These are phyloP conservation scores for Corydoras maculifer DNA, from an alignment of 2,113 vertebrate species.

Conservation along the genomic window DNA sequence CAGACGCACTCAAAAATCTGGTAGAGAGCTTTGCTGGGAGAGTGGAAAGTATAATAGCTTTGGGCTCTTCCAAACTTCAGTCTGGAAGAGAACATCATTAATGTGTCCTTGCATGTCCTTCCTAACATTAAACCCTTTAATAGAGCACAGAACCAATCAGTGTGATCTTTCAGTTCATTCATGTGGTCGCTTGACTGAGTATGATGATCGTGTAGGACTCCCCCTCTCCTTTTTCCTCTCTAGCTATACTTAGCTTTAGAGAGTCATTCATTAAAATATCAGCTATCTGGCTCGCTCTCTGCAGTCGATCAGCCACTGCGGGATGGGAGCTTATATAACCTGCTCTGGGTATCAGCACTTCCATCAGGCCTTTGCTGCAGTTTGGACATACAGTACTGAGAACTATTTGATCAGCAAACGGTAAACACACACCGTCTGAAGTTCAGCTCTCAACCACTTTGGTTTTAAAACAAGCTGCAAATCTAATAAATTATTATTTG, in stretches of 20 bases:
- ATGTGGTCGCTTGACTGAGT: not conserved
- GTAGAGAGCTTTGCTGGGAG: too few relatives aligned
- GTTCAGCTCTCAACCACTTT: too few relatives aligned
- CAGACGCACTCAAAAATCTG: too few relatives aligned
- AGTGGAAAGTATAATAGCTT: too few relatives aligned
- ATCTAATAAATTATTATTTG: too few relatives aligned
- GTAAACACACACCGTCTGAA: not conserved
- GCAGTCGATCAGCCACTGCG: not conserved
- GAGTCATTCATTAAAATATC: conserved; percentile 27
- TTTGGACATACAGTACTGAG: not conserved
- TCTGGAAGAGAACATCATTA: too few relatives aligned
- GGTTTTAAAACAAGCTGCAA: too few relatives aligned
- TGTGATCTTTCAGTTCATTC: conserved; percentile 13
- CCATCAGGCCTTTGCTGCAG: not conserved
- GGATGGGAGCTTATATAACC: conserved; percentile 1
- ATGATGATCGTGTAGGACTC: not conserved
- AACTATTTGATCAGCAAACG: not conserved
- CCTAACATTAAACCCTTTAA: not conserved
- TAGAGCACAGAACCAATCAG: not conserved
- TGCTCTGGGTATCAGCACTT: not conserved
- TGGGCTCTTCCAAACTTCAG: too few relatives aligned
- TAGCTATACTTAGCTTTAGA: not conserved
- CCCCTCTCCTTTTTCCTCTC: not conserved
- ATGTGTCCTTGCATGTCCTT: too few relatives aligned
- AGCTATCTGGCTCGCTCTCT: conserved; percentile 23